Base-by-base conservation (phyloP, 2,113 vertebrate species). In the Pongo pygmaeus region DNA sequence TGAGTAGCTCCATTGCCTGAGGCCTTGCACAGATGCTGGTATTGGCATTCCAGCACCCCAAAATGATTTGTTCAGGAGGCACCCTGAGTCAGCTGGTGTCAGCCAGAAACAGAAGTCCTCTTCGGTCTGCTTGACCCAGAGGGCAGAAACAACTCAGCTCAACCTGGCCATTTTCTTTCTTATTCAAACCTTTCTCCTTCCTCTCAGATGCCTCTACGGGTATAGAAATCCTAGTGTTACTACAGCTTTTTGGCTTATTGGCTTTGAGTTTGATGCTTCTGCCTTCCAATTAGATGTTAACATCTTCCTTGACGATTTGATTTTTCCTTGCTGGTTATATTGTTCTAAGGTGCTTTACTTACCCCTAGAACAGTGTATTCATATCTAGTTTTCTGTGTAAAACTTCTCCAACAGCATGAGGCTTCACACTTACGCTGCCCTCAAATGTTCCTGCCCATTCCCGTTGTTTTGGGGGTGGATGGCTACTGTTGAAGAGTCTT, bases 361-460 rank as follows among this genome's bases (percentile, higher is more conserved):
- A 20, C 35, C 81, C 5, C 43, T 72, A 64, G 9, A 8, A 46
- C 8, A 43, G 35, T 55, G 74, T 84, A 84, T 86, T 91, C 75
- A 93, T 16, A 80, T 50, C 59, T 87, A 72, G 25, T 18, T 70
- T 89, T 96, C 67, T 91, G 23, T 80, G 80, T 94, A 89, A 93
- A 0, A 0, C 67, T 81, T 92, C 30, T 83, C 57, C 59, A 79
- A 55, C 52, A 40, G 38, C 30, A 0, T 32, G 64, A 25, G 30
- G 59, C 48, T 84, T 55, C 74, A 30, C 6, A 38, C 81, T 20
- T 12, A 69, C 77, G 86, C 93, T 43, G 9, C 93, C 87, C 95
- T 95, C 77, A 92, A 88, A 81, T 6, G 14, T 0, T 87, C 81
- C 97, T 74, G 43, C 8, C 23, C 50, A 16, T 11, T 93, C 50